Evolutionary conservation across 2,797 vertebrate genomes (phyloP), one percentile per base, ranked within the genome.

Genomic region (Lateolabrax maculatus): DNA sequence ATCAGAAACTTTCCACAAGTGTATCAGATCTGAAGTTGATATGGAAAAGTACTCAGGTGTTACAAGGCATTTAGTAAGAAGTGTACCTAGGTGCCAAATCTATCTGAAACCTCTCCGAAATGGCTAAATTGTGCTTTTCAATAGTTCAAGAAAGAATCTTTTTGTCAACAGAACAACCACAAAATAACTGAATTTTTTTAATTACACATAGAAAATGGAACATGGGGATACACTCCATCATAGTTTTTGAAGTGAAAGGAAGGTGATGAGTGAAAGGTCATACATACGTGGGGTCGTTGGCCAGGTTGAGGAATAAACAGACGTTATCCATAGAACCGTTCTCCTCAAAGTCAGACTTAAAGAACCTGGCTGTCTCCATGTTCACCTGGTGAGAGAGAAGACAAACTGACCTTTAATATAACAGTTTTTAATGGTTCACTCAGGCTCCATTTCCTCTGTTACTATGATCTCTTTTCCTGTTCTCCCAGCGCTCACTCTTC

Each of bases 241-340:
- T n/a, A n/a, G n/a, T n/a, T n/a, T n/a, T n/a, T n/a, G 6, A 34
- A 34, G 4, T 34, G 31, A 44, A 18, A 9, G 5, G 3, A 5
- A 41, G 57, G 6, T 1, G 56, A 23, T 4, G 55, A 9, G 31
- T 27, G 1, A 9, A n/a, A 63, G 58, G 21, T 44, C 85, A 0
- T 0, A 44, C 60, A 56, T 80, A 92, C 91, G 91, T 91, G 9
- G 91, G 91, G 67, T 92, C 91, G 53, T 92, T 92, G 74, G 91
- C 91, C 48, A 92, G 82, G 81, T 92, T 92, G 39, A 92, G 78
- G 79, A 92, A 92, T 66, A 92, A 55, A 65, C 91, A 92, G 11
- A 92, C 91, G 11, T 92, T 92, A 75, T 92, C 91, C 91, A 92
- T 92, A 36, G 91, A 92, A 5, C 91, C 91, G 53, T 92, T 92